These are phyloP conservation scores for Tinamus guttatus DNA, from an alignment of 2,113 vertebrate genomes.

Conservation along the genomic window DNA sequence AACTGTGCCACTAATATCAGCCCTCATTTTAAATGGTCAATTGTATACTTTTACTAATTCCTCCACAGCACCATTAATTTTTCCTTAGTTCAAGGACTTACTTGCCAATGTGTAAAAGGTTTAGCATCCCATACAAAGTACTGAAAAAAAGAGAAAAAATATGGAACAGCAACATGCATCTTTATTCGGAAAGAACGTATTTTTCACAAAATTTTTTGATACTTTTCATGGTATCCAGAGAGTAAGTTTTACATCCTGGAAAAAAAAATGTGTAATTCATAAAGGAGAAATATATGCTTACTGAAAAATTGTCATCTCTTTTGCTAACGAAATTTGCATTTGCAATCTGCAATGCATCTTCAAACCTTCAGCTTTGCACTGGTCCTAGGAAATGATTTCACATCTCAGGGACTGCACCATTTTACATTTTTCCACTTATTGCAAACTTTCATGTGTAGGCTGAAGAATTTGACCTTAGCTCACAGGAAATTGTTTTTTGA, in stretches of 20 bases:
- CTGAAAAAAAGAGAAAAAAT: neutral
- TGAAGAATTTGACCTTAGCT: neutral
- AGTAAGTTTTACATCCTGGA: neutral
- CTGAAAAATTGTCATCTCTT: neutral
- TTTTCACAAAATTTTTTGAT: neutral
- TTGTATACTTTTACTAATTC: neutral
- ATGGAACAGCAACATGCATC: neutral
- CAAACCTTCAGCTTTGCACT: neutral
- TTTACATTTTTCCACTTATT: neutral
- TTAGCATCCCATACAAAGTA: neutral
- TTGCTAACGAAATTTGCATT: neutral
- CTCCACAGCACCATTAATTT: neutral
- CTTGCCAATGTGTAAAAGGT: neutral
- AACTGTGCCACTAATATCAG: neutral
- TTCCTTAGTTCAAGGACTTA: neutral
- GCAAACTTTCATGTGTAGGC: neutral
- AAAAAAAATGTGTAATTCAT: slow-evolving; percentile 11
- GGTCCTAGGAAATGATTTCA: neutral
- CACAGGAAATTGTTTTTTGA: neutral
- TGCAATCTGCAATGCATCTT: neutral
- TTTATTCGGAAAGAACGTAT: neutral
- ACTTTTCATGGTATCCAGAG: neutral
- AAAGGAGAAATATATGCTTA: neutral
- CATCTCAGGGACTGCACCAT: neutral
- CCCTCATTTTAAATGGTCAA: neutral